Evolutionary conservation across 2,797 vertebrate species (phyloP).

Genomic region (Sebastes steindachneri): DNA sequence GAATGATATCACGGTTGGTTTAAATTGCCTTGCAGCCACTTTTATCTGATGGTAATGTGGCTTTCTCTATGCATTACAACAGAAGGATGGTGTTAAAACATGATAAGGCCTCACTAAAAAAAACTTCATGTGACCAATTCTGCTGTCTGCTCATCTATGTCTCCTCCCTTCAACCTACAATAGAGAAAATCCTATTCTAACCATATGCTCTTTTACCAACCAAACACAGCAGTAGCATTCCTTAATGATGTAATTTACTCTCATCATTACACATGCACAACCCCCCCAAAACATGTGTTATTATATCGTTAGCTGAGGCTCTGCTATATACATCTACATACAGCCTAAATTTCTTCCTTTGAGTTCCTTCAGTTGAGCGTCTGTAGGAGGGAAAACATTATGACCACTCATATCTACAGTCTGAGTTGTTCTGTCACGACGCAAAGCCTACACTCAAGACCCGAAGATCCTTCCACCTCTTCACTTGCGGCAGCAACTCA

Average conservation of each 20-base stretch:
- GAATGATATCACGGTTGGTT: constrained; percentile 69
- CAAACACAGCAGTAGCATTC: neutral
- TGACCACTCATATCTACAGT: neutral
- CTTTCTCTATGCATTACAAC: constrained; percentile 83
- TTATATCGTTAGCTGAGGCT: neutral
- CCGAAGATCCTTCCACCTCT: neutral
- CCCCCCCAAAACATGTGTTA: neutral
- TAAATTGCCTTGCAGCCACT: constrained; percentile 77
- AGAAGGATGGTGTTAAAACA: constrained; percentile 78
- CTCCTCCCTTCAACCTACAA: constrained; percentile 11
- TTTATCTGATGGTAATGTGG: constrained; percentile 86
- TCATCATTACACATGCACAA: neutral
- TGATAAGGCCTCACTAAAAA: constrained; percentile 47
- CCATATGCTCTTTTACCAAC: neutral
- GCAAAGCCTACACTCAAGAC: neutral
- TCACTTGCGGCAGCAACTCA: neutral
- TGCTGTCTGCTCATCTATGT: constrained; percentile 9
- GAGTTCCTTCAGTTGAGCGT: neutral
- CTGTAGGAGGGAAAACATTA: neutral
- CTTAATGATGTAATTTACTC: constrained; percentile 6
- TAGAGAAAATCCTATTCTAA: constrained; percentile 30
- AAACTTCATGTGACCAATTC: constrained; percentile 21
- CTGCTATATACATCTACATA: neutral
- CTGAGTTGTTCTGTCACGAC: neutral
- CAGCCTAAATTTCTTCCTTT: neutral